These are phyloP conservation scores for Thermophis baileyi DNA, from an alignment of 2,113 vertebrate genomes.

Conservation along the genomic window DNA sequence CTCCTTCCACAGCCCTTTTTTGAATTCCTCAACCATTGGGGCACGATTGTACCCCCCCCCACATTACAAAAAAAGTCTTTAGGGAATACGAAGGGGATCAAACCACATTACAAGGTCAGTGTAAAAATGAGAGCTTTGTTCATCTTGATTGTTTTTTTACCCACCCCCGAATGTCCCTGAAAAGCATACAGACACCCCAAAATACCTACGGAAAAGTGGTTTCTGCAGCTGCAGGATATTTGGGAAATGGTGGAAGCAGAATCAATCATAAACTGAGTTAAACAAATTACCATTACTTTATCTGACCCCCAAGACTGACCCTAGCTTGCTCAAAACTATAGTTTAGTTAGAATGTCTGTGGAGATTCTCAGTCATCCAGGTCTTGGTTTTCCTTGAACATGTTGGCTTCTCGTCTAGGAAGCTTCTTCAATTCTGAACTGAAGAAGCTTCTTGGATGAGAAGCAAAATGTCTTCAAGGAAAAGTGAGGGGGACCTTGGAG, in stretches of 20 bases:
- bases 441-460: no score
- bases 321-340: background rate
- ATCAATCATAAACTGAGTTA: background rate
- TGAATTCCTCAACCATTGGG: background rate
- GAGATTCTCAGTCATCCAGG: no score
- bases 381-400: no score
- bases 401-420: no score
- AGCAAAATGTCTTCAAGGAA: no score
- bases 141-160: background rate
- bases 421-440: no score
- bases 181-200: background rate
- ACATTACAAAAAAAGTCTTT: slow-evolving; percentile 37
- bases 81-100: slow-evolving; percentile 46
- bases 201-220: background rate
- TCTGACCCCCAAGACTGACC: background rate
- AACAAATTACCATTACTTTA: background rate
- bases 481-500: no score
- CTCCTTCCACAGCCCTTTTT: background rate
- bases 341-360: background rate
- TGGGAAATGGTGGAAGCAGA: background rate
- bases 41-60: slow-evolving; percentile 34
- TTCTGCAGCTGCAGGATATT: background rate
- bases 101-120: slow-evolving; percentile 32
- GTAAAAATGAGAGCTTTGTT: background rate
- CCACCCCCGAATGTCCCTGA: background rate